phyloP scores from a whole-genome alignment of 2,888 invertebrate genomes.

The Diadromus collaris region DNA sequence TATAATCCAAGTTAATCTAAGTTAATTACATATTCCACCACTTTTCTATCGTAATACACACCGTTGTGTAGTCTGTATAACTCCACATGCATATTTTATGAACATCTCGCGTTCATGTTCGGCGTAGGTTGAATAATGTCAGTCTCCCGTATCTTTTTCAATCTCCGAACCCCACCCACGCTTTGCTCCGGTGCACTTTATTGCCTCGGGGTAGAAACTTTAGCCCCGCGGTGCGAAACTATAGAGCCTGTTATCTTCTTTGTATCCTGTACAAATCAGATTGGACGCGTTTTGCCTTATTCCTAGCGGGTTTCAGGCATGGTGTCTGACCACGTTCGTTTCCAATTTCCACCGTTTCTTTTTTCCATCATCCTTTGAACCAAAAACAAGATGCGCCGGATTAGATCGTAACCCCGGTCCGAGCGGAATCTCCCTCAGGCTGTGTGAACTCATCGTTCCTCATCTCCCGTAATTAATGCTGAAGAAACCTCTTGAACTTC shows the following conservation, averaged over 20 bases:
- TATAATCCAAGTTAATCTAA: background rate
- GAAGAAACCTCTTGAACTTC: constrained; percentile 50
- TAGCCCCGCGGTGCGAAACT: background rate
- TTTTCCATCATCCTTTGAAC: background rate
- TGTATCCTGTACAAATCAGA: background rate
- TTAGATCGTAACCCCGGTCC: background rate
- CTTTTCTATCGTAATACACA: background rate
- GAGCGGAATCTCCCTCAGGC: constrained; percentile 7
- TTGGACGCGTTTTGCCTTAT: background rate
- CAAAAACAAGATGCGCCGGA: background rate
- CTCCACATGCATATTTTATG: background rate
- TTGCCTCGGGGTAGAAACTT: constrained; percentile 8
- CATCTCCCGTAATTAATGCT: background rate
- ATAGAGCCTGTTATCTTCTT: constrained; percentile 8
- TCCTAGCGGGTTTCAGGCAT: background rate
- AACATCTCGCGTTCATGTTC: background rate
- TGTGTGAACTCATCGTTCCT: background rate
- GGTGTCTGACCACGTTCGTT: background rate
- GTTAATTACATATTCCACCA: background rate
- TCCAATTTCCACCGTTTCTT: background rate
- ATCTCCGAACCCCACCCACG: background rate
- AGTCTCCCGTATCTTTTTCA: background rate
- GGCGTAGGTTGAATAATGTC: constrained; percentile 12
- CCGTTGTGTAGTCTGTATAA: background rate
- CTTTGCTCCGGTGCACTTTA: background rate